Evolutionary conservation across 2,888 invertebrate species (phyloP).

Genomic region (Heliconius aoede): DNA sequence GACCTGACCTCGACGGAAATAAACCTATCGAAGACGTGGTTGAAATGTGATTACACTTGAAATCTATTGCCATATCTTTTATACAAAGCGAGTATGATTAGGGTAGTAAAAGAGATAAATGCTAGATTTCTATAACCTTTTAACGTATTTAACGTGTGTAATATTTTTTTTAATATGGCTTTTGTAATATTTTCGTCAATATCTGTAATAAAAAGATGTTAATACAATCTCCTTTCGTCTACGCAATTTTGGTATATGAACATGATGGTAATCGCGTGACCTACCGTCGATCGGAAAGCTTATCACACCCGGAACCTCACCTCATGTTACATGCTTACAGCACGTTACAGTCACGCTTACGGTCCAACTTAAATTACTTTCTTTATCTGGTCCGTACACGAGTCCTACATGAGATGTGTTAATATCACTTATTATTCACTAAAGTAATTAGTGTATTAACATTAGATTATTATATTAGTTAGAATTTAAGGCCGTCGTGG

Average conservation of each 20-base stretch:
- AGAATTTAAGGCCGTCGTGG: too few species aligned
- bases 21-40: slow-evolving; percentile 37
- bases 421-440: not conserved
- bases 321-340: slow-evolving; percentile 60
- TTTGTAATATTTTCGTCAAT: too few species aligned
- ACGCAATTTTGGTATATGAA: slow-evolving; percentile 23
- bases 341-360: slow-evolving; percentile 54
- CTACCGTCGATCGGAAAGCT: slow-evolving; percentile 62
- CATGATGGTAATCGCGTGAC: slow-evolving; percentile 49
- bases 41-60: slow-evolving; percentile 29
- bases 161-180: too few species aligned
- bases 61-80: slow-evolving; percentile 29
- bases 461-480: not conserved
- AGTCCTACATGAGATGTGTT: not conserved
- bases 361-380: slow-evolving; percentile 43
- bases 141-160: not conserved
- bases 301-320: slow-evolving; percentile 58
- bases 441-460: not conserved
- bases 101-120: not conserved
- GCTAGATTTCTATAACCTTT: not conserved
- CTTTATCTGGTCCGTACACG: slow-evolving; percentile 28
- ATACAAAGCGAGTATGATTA: slow-evolving; percentile 1
- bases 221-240: slow-evolving; percentile 18
- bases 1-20: slow-evolving; percentile 43
- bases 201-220: not conserved